Base-by-base conservation (phyloP, 2,113 vertebrate species). In the Maccullochella peelii region DNA sequence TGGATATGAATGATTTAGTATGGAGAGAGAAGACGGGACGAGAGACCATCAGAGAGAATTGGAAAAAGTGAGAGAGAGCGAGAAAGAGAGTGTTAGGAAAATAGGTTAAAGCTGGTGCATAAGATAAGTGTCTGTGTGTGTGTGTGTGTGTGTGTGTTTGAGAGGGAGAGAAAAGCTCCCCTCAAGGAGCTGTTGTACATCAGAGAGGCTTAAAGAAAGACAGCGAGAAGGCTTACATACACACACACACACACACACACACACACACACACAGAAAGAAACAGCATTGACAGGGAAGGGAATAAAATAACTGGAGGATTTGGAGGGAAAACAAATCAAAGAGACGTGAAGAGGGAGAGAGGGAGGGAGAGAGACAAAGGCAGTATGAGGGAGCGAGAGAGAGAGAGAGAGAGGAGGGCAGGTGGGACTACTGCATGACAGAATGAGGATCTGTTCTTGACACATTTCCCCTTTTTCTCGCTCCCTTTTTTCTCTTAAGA, bases 281-380 rank as follows among this genome's bases (percentile, higher is more conserved):
- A 83, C 74, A 62, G 73, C 90, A 84, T 63, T 94, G 93, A 94
- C 93, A 93, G 91, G 86, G 82, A 86, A 88, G 90, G 90, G 92
- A 93, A 92, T 93, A 93, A 93, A 93, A 89, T 91, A 92, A 93
- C 91, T 91, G 87, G 87, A 93, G 91, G 91, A 93, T 94, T 94
- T 93, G 89, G 90, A 88, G 89, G 88, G 79, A 90, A 93, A 93
- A 92, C 91, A 93, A 94, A 93, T 93, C 92, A 93, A 93, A 94
- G 91, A 92, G 92, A 94, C 78, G 69, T 77, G 91, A 85, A 83
- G 75, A 73, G 83, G 80, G 84, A 74, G 72, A 80, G 71, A 73
- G 75, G 42, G 78, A 85, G 65, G 62, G 72, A 70, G 82, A 88
- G 88, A 90, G 84, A 92, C 82, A 85, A 86, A 87, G 73, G 58